phyloP scores from a whole-genome alignment of 1,140 invertebrate genomes.

The Pseudomyrmex flavicornis region DNA sequence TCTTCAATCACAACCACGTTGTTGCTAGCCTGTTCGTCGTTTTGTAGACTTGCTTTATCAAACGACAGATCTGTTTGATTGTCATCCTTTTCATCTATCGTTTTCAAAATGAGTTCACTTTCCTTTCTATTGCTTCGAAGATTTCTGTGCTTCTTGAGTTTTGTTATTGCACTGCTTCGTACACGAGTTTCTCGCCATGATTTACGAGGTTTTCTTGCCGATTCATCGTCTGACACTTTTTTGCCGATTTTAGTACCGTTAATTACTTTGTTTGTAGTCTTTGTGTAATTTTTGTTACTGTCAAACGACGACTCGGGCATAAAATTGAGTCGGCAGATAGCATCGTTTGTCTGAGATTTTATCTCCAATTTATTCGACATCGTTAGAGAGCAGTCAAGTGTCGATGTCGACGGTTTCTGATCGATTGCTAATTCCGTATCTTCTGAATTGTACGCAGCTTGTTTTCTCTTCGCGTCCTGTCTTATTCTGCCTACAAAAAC shows the following conservation, averaged over 20 bases:
- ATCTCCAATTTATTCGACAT: conserved; percentile 32
- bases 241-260: conserved; percentile 79
- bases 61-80: conserved; percentile 25
- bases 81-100: conserved; percentile 23
- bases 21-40: conserved; percentile 28
- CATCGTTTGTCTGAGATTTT: conserved; percentile 65
- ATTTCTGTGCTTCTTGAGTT: conserved; percentile 66
- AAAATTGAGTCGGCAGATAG: conserved; percentile 67
- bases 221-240: conserved; percentile 68
- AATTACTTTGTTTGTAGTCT: conserved; percentile 72
- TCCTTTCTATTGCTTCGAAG: conserved; percentile 55
- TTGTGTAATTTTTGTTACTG: conserved; percentile 82
- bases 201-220: conserved; percentile 57
- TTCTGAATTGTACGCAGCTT: conserved; percentile 30
- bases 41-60: conserved; percentile 19
- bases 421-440: conserved; percentile 18
- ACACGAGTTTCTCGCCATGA: conserved; percentile 53
- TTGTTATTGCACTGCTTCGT: conserved; percentile 70
- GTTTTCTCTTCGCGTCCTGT: conserved; percentile 60
- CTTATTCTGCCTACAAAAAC: conserved; percentile 74
- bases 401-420: conserved; percentile 70
- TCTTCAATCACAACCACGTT: conserved; percentile 76
- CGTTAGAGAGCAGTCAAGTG: conserved; percentile 50
- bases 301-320: conserved; percentile 74
- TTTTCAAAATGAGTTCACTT: not conserved